These are phyloP conservation scores for Cynocephalus volans DNA, from an alignment of 2,113 vertebrate species.

Conservation along the genomic window DNA sequence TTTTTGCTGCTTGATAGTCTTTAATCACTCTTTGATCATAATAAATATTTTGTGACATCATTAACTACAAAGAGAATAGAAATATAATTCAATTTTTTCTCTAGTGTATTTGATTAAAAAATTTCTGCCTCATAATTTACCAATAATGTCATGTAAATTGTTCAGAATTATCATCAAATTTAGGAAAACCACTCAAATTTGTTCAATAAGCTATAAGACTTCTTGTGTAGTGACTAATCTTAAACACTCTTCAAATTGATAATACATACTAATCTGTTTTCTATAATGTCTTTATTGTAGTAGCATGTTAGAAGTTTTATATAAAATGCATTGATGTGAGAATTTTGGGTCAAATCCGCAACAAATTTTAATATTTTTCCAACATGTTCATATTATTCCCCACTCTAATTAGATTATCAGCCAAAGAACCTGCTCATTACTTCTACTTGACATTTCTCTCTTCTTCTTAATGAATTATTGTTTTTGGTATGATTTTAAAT, in stretches of 20 bases:
- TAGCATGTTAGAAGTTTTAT: neutral
- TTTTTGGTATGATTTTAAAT: neutral
- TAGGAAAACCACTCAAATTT: neutral
- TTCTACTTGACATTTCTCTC: neutral
- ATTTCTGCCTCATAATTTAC: neutral
- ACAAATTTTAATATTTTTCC: constrained; percentile 15
- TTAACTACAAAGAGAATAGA: neutral
- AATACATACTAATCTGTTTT: neutral
- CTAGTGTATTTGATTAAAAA: neutral
- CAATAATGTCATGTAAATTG: neutral
- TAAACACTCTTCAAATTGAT: neutral
- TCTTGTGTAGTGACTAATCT: neutral
- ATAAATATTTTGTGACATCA: constrained; percentile 14
- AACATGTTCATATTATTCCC: neutral
- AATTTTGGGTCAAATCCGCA: constrained; percentile 22
- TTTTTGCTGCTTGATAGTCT: neutral
- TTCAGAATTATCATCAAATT: neutral
- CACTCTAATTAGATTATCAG: neutral
- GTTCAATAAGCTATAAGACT: neutral
- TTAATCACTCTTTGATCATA: neutral
- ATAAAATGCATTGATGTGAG: neutral
- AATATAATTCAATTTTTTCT: neutral
- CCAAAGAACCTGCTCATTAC: neutral
- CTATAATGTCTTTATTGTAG: neutral
- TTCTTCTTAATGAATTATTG: constrained; percentile 10